phyloP scores from a whole-genome alignment of 2,113 vertebrate genomes.

The Anoplopoma fimbria region DNA sequence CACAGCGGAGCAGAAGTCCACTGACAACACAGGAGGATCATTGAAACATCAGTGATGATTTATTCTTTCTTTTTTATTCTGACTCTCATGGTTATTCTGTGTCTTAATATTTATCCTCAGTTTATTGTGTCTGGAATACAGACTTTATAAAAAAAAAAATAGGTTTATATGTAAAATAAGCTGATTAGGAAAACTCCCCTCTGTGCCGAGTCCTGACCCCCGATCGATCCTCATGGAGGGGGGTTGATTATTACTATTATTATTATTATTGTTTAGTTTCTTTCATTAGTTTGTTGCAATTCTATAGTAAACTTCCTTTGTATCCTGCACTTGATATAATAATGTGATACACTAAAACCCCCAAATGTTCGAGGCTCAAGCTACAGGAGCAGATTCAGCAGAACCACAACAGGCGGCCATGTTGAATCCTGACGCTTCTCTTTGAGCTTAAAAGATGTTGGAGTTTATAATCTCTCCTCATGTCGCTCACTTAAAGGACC shows the following conservation, averaged over 20 bases:
- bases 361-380: slow-evolving; percentile 21
- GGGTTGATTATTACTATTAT: slow-evolving; percentile 28
- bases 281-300: slow-evolving; percentile 52
- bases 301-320: slow-evolving; percentile 53
- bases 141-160: slow-evolving; percentile 38
- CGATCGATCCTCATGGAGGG: slow-evolving; percentile 24
- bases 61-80: slow-evolving; percentile 28
- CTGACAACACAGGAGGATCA: no score
- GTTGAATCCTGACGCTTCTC: neutral
- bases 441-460: neutral
- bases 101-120: slow-evolving; percentile 80
- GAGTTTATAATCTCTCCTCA: neutral
- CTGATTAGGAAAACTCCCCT: slow-evolving; percentile 41
- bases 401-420: neutral
- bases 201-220: slow-evolving; percentile 11
- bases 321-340: slow-evolving; percentile 75
- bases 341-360: slow-evolving; percentile 72
- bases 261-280: slow-evolving; percentile 46
- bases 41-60: no score
- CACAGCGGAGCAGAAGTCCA: slow-evolving; percentile 30
- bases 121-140: slow-evolving; percentile 65
- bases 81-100: slow-evolving; percentile 65
- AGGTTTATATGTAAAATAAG: slow-evolving; percentile 66
- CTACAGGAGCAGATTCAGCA: neutral
- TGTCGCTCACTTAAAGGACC: neutral